Evolutionary conservation across 2,113 vertebrate genomes (phyloP).

Genomic region (Nothocercus nigrocapillus): DNA sequence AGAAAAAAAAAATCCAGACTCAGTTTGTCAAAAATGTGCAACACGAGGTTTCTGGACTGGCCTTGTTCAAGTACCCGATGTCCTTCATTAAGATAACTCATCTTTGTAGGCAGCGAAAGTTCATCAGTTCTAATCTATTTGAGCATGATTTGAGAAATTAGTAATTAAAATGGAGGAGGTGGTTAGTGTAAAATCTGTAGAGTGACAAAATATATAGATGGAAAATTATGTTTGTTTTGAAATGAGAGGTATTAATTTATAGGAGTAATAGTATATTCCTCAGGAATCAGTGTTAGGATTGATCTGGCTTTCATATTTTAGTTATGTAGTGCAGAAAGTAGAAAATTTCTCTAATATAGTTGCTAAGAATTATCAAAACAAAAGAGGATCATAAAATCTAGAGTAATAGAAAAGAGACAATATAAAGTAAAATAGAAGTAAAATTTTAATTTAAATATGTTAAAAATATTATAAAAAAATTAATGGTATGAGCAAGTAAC

Average conservation of each 20-base stretch:
- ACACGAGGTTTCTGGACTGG: not conserved
- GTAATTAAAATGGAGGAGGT: not conserved
- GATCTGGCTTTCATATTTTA: not conserved
- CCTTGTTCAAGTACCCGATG: not conserved
- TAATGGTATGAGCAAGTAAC: not conserved
- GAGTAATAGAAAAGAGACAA: not conserved
- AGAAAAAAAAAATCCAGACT: not conserved
- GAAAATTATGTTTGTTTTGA: not conserved
- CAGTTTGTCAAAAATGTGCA: not conserved
- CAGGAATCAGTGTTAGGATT: not conserved
- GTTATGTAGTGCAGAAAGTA: not conserved
- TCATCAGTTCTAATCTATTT: not conserved
- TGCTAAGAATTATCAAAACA: not conserved
- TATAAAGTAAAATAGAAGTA: not conserved
- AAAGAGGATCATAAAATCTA: not conserved
- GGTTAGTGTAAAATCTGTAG: not conserved
- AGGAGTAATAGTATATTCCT: not conserved
- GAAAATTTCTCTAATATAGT: not conserved
- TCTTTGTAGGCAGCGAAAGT: not conserved
- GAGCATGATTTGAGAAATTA: not conserved
- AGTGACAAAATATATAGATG: not conserved
- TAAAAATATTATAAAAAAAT: not conserved
- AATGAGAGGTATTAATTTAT: not conserved
- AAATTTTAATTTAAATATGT: not conserved
- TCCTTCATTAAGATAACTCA: not conserved